These are phyloP conservation scores for Rachycentron canadum DNA, from an alignment of 2,797 vertebrate species.

Conservation along the genomic window DNA sequence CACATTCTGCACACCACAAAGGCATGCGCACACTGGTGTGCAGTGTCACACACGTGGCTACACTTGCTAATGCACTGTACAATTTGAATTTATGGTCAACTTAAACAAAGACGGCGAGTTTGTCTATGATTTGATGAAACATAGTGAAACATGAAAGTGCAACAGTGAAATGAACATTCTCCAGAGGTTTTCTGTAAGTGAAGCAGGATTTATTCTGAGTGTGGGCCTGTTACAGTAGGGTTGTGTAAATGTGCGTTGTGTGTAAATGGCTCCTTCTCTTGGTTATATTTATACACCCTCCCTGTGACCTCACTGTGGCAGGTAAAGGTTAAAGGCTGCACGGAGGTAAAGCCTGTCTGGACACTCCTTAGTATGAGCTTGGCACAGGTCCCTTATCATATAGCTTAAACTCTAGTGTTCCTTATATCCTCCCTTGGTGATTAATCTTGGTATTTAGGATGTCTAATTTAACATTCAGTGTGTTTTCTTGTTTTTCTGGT, in stretches of 20 bases:
- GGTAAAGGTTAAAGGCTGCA: constrained; percentile 45
- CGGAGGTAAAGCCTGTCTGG: constrained; percentile 45
- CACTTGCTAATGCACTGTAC: not conserved
- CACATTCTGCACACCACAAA: not conserved
- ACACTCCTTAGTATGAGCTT: constrained; percentile 24
- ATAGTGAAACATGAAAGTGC: not conserved
- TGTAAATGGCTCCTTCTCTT: constrained; percentile 25
- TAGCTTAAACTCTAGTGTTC: constrained; percentile 17
- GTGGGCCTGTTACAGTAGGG: constrained; percentile 30
- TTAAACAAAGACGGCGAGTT: not conserved
- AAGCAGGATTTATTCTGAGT: constrained; percentile 30
- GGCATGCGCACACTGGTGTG: no score
- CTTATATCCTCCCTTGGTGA: not conserved
- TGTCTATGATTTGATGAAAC: not conserved
- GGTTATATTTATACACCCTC: constrained; percentile 47
- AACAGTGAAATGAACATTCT: constrained; percentile 10
- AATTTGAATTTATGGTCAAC: constrained; percentile 4
- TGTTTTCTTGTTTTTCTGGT: not conserved
- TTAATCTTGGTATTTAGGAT: not conserved
- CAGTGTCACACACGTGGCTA: not conserved
- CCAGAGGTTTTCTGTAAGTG: constrained; percentile 36
- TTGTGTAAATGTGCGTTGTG: constrained; percentile 38
- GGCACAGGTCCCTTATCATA: constrained; percentile 1
- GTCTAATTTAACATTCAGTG: not conserved
- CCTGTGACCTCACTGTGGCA: constrained; percentile 22